Base-by-base conservation (phyloP, 2,888 invertebrate genomes). In the Pomacea canaliculata region DNA sequence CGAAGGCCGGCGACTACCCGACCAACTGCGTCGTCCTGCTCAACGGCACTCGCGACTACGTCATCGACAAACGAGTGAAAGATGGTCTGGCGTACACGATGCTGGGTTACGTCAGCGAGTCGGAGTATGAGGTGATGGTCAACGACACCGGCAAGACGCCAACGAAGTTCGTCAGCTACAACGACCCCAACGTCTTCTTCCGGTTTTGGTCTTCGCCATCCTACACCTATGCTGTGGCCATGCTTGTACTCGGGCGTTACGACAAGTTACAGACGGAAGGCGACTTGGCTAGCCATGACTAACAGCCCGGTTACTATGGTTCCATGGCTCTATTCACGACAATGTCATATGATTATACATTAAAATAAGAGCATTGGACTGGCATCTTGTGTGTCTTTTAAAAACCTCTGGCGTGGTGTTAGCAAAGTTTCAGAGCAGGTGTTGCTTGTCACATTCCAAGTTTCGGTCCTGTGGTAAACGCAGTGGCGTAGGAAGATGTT, bases 171-270 rank as follows among this genome's bases (percentile, higher is more conserved):
- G 80, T 79, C 63, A 86, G 86, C 51, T 88, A 80, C 81, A 88
- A 88, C 73, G 78, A 73, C 51, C 82, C 83, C 37, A 76, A 72
- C 18, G 73, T 71, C 46, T 84, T 80, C 66, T 88, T 86, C 76
- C 87, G 86, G 2, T 63, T 85, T 70, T 88, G 86, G 87, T 82
- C 82, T n/a, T 86, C 86, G 0, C 83, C 83, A 12, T 79, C 86
- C 13, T 87, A 86, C 71, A 88, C 88, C 3, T 85, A 88, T 73
- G 82, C 84, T 9, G 84, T 83, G 0, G 81, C 83, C 0, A 80
- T 87, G 79, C 72, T 87, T 51, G 87, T 86, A 1, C 71, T 88
- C 49, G 79, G 85, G 0, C 71, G 71, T n/a, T 76, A 70, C 71
- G 65, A 70, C 51, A 71, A 62, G 16, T 49, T 71, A 71, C 51